These are phyloP conservation scores for Eriosoma lanigerum DNA, from an alignment of 1,140 invertebrate genomes.

Conservation along the genomic window DNA sequence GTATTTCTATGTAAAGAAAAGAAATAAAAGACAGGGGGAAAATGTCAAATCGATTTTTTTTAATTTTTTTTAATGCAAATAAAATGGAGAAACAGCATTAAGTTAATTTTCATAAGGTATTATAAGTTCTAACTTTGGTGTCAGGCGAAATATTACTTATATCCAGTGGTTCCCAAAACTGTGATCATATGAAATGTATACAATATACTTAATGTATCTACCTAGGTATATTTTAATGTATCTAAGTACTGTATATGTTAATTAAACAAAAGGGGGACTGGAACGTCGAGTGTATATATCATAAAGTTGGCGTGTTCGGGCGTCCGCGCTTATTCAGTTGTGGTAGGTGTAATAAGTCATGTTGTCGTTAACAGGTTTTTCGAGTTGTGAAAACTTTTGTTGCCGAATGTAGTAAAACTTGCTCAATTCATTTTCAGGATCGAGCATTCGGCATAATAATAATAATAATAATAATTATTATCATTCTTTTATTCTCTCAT, in stretches of 20 bases:
- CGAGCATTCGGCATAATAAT: not conserved
- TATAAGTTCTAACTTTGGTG: too few relatives aligned
- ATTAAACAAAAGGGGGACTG: constrained; percentile 29
- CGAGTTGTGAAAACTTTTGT: constrained; percentile 50
- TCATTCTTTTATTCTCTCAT: too few relatives aligned
- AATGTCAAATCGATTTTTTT: not conserved
- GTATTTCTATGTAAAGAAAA: too few relatives aligned
- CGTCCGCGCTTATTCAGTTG: not conserved
- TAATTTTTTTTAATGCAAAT: not conserved
- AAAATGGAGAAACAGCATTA: too few relatives aligned
- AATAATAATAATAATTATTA: too few relatives aligned
- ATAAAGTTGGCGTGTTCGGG: constrained; percentile 38
- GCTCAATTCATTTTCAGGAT: constrained; percentile 40
- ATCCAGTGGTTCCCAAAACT: not conserved
- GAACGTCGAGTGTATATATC: constrained; percentile 32
- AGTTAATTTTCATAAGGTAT: too few relatives aligned
- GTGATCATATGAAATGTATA: not conserved
- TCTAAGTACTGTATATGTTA: constrained; percentile 6
- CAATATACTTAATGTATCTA: too few relatives aligned
- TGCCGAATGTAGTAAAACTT: constrained; percentile 41
- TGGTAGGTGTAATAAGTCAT: constrained; percentile 40
- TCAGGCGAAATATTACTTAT: too few relatives aligned
- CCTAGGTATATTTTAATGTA: too few relatives aligned
- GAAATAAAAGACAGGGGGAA: too few relatives aligned
- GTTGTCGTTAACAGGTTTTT: constrained; percentile 52